Base-by-base conservation (phyloP, 2,113 vertebrate genomes). In the Amphiprion ocellaris region DNA sequence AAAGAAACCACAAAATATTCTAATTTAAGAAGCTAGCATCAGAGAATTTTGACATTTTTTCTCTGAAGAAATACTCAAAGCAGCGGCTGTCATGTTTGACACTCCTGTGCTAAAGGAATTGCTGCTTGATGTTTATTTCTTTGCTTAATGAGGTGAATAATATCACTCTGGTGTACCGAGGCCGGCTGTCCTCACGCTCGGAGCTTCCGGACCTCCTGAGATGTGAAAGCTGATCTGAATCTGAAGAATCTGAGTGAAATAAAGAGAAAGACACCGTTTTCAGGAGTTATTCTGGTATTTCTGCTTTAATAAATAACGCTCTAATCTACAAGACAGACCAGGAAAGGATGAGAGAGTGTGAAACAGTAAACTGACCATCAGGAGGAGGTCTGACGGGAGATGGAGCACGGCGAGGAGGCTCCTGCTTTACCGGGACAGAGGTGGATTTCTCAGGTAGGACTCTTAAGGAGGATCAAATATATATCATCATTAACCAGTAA, bases 201-300 rank as follows among this genome's bases (percentile, higher is more conserved):
- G 92, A 92, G 82, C 95, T 95, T 15, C 92, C 93, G 0, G 92
- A 92, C 74, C 94, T 93, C 76, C 92, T 84, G 37, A 90, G 91
- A 3, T 92, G 88, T 7, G 88, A 93, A 59, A 83, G 88, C 58
- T 87, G 77, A 26, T 95, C 93, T 0, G 93, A 94, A 54, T 79
- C 92, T 1, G 92, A 93, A 26, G 92, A 93, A 71, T 95, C 95
- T 95, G 84, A 24, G 74, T 1, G 30, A 46, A 0, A 49, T 4
- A 70, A 47, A 46, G 4, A 50, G 6, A 63, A 2, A 26, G 49
- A 37, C 53, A 37, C 9, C 1, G 5, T n/a, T 19, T 46, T 81
- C 15, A 83, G 14, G 30, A 46, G 2, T 2, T 2, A 53, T 1
- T 26, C 17, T 17, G 30, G 30, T 4, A 30, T 30, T 30, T 30